A percentile compares a stretch with the other conserved stretches of the same genome.
Evolutionary conservation across 2,888 invertebrate species (phyloP).

Genomic region (Glaucopsyche alexis): DNA sequence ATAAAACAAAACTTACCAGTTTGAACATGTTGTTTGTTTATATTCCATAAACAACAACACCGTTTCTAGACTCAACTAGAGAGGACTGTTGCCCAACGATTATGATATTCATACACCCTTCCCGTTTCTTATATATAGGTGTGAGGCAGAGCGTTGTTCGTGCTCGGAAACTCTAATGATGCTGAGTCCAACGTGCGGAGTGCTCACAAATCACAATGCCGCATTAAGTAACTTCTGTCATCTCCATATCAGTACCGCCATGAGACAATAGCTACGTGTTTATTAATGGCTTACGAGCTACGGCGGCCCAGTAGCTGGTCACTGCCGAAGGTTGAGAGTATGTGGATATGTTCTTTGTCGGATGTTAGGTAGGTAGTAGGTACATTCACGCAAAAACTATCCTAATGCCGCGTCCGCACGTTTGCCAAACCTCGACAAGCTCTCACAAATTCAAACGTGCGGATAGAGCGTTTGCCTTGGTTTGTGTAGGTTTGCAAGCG

Average conservation of each 20-base stretch:
- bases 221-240: conserved; percentile 65
- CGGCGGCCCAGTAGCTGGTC: too few relatives aligned
- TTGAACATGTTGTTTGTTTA: conserved; percentile 57
- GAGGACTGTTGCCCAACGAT: conserved; percentile 54
- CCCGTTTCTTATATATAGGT: conserved; percentile 60
- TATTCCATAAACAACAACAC: conserved; percentile 46
- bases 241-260: conserved; percentile 67
- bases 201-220: conserved; percentile 72
- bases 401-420: too few relatives aligned
- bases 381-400: too few relatives aligned
- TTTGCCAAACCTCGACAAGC: too few relatives aligned
- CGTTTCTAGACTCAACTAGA: conserved; percentile 62
- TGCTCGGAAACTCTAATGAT: conserved; percentile 69
- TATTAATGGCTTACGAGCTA: too few relatives aligned
- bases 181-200: conserved; percentile 46
- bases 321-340: too few relatives aligned
- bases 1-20: conserved; percentile 54
- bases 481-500: too few relatives aligned
- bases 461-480: too few relatives aligned
- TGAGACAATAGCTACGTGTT: background rate
- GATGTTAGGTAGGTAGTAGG: too few relatives aligned
- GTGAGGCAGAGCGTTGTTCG: conserved; percentile 53
- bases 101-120: conserved; percentile 41
- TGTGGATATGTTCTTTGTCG: too few relatives aligned
- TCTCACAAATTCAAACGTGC: too few relatives aligned